Base-by-base conservation (phyloP, 2,888 invertebrate genomes). In the Taphrorychus bicolor region DNA sequence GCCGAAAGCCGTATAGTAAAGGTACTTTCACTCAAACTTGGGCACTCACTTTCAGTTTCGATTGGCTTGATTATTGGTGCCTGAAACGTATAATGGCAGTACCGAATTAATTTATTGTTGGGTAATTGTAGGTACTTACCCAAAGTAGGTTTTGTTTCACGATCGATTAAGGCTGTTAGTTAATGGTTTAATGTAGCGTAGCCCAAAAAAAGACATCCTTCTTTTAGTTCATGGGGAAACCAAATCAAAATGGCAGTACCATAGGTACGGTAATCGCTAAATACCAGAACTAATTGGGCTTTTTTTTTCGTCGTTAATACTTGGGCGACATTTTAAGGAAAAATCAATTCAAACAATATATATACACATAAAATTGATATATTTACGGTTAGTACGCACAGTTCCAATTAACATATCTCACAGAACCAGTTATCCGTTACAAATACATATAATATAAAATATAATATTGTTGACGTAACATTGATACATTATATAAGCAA, bases 401-500 rank as follows among this genome's bases (percentile, higher is more conserved):
- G 7, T 11, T 45, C 9, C 17, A 45, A n/a, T 45, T 45, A 45
- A 45, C 14, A 45, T 45, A 45, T 45, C 32, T 32, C 32, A 32
- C 32, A 45, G 11, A 45, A 45, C 45, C 45, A 17, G 45, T 45
- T 45, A 45, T 16, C 45, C 45, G 45, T 45, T 45, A 45, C 3
- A 45, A 45, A 45, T 32, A 32, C 32, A 32, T 11, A 32, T 32
- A 32, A 32, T 9, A 32, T 11, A 32, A 11, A 32, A 32, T 32
- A 32, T 32, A 32, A 32, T 32, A 32, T 32, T 32, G 32, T 24
- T 11, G 32, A 32, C 32, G 32, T 32, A 32, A 32, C 32, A 32
- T 32, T 32, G 32, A 32, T 45, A 45, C 16, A 45, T 45, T 45
- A 45, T 45, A 22, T 22, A n/a, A 49, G 18, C 9, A 9, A 52